Evolutionary conservation across 2,113 vertebrate species (phyloP).

Genomic region (Mystacornis crossleyi): DNA sequence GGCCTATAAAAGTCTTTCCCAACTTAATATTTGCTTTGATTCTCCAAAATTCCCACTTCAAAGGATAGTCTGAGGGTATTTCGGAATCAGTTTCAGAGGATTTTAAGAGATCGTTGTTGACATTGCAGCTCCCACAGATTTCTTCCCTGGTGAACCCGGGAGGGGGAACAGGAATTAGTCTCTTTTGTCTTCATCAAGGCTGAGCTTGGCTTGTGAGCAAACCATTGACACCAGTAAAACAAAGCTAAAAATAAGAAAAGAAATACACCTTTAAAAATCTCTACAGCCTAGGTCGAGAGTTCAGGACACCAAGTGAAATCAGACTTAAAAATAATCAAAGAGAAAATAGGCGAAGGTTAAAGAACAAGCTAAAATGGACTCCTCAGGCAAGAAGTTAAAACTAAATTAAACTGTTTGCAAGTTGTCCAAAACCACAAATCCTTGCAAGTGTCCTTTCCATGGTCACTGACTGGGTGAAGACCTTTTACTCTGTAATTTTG

Average conservation of each 20-base stretch:
- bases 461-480: not conserved
- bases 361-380: not conserved
- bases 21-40: not conserved
- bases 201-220: not conserved
- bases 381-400: not conserved
- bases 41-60: not conserved
- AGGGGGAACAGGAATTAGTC: not conserved
- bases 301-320: not conserved
- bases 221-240: not conserved
- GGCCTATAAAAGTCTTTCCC: not conserved
- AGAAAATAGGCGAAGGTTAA: not conserved
- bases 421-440: not conserved
- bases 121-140: not conserved
- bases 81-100: not conserved
- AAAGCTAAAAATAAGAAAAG: not conserved
- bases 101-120: not conserved
- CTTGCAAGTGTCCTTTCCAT: not conserved
- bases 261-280: not conserved
- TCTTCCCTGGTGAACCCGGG: not conserved
- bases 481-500: not conserved
- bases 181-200: not conserved
- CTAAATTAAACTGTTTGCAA: not conserved
- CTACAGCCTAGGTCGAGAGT: not conserved
- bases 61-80: not conserved
- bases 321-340: not conserved